Conservation (phyloP, 2,888 invertebrate species). For the Melipona bicolor region DNA sequence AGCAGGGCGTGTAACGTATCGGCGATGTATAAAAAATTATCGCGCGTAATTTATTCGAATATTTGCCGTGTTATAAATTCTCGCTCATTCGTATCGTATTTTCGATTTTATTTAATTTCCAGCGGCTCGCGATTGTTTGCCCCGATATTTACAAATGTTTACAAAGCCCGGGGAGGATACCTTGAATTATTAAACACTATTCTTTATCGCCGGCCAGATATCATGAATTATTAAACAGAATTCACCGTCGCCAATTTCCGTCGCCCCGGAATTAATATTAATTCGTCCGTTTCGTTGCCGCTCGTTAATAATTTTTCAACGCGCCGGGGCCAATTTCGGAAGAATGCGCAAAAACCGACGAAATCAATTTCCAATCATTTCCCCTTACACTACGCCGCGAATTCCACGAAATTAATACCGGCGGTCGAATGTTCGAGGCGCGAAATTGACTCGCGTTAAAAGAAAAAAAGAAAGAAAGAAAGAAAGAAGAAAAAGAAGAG, state of each 20-base stretch:
- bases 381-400: neutral
- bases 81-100: neutral
- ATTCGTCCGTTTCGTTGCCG: neutral
- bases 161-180: neutral
- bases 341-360: neutral
- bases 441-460: conserved; percentile 6
- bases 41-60: neutral
- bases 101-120: neutral
- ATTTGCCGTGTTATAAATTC: neutral
- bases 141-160: conserved; percentile 13
- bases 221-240: conserved; percentile 4
- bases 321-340: neutral
- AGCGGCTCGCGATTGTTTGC: neutral
- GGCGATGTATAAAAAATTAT: neutral
- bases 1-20: neutral
- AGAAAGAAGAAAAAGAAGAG: no score
- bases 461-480: no score
- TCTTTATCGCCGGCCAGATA: neutral
- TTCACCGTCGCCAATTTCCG: neutral
- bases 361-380: conserved; percentile 4
- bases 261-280: neutral
- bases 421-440: neutral
- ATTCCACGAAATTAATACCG: conserved; percentile 3
- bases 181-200: no score
- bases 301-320: neutral